Evolutionary conservation across 2,888 invertebrate genomes (phyloP).

Genomic region (Dastarcus helophoroides): DNA sequence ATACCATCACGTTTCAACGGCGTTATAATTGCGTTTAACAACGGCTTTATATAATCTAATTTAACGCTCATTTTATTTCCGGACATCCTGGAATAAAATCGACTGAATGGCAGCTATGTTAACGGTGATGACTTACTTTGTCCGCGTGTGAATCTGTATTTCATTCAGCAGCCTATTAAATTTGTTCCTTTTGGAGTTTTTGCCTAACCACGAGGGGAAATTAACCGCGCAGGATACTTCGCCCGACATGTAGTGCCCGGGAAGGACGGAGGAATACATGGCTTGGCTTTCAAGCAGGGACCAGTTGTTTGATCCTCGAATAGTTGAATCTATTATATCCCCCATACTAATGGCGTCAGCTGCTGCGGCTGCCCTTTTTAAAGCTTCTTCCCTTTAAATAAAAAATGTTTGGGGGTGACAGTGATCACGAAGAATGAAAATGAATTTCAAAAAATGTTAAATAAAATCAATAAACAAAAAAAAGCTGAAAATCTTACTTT

Average conservation of each 20-base stretch:
- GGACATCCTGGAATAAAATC: constrained; percentile 47
- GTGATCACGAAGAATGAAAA: background rate
- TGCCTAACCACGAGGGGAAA: constrained; percentile 95
- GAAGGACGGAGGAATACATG: constrained; percentile 81
- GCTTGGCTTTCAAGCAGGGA: constrained; percentile 74
- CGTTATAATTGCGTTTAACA: constrained; percentile 62
- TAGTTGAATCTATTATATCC: constrained; percentile 72
- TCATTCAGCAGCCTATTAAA: constrained; percentile 72
- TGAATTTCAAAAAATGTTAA: too few species aligned
- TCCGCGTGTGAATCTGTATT: constrained; percentile 73
- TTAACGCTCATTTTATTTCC: constrained; percentile 73
- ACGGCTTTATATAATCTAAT: constrained; percentile 74
- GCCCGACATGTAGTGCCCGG: constrained; percentile 77
- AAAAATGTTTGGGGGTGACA: background rate
- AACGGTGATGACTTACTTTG: constrained; percentile 47
- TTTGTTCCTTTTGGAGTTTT: constrained; percentile 78
- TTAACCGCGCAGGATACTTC: constrained; percentile 65
- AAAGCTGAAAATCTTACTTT: constrained; percentile 44
- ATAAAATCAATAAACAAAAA: too few species aligned
- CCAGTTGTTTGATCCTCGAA: constrained; percentile 78
- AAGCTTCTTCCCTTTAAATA: constrained; percentile 12
- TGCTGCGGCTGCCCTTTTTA: constrained; percentile 57
- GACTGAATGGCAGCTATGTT: constrained; percentile 4
- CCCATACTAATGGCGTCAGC: constrained; percentile 80
- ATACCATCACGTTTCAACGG: constrained; percentile 61